These are phyloP conservation scores for Byasa hedistus DNA, from an alignment of 2,888 invertebrate genomes.

Conservation along the genomic window DNA sequence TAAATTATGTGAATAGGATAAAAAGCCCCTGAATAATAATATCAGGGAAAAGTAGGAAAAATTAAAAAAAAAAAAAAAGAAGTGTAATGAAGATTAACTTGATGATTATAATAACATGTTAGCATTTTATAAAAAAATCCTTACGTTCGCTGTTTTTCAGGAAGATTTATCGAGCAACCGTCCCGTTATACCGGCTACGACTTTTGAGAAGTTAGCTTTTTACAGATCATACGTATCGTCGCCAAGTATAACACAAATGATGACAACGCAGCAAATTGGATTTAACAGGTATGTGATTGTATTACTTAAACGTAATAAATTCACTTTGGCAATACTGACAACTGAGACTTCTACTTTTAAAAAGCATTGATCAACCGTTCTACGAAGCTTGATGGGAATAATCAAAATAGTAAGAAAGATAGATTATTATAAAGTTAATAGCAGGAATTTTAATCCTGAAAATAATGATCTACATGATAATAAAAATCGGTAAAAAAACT, in stretches of 20 bases:
- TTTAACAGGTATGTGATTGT: slow-evolving; percentile 32
- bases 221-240: slow-evolving; percentile 34
- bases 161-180: slow-evolving; percentile 26
- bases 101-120: neutral
- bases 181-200: slow-evolving; percentile 33
- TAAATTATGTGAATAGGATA: too few species aligned
- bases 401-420: neutral
- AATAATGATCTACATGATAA: too few species aligned
- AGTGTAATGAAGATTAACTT: too few species aligned
- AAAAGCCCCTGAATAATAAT: too few species aligned
- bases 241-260: slow-evolving; percentile 35
- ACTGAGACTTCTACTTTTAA: too few species aligned
- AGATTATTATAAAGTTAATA: too few species aligned
- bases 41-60: too few species aligned
- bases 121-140: neutral
- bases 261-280: slow-evolving; percentile 33
- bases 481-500: too few species aligned
- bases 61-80: too few species aligned
- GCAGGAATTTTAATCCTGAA: too few species aligned
- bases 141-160: slow-evolving; percentile 19
- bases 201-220: slow-evolving; percentile 34
- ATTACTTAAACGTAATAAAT: neutral
- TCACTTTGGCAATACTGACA: neutral
- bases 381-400: too few species aligned
- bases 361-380: too few species aligned